Evolutionary conservation across 1,140 invertebrate species (phyloP).

Genomic region (Apolygus lucorum): DNA sequence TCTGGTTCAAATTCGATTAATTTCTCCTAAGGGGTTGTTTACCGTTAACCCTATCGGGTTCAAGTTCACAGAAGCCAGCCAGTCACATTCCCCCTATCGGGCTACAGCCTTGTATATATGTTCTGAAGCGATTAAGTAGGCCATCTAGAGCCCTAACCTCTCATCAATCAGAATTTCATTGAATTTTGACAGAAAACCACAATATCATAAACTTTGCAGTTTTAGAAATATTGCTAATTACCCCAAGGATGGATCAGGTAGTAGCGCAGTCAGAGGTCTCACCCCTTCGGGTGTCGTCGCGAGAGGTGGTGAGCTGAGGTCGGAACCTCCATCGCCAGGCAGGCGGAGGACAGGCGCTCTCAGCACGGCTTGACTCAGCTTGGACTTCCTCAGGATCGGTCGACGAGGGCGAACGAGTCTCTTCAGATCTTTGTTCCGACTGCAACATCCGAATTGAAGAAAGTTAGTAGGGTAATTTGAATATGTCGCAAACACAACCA

Average conservation of each 20-base stretch:
- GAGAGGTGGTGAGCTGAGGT: background rate
- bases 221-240: too few species aligned
- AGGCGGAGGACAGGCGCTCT: constrained; percentile 27
- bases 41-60: too few species aligned
- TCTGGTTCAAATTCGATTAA: too few species aligned
- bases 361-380: constrained; percentile 19
- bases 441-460: too few species aligned
- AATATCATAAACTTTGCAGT: too few species aligned
- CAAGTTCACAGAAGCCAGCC: too few species aligned
- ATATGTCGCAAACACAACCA: too few species aligned
- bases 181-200: too few species aligned
- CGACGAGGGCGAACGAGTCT: constrained; percentile 19
- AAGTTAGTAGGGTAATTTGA: too few species aligned
- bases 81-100: background rate
- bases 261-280: background rate
- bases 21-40: too few species aligned
- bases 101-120: background rate
- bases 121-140: background rate
- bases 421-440: background rate
- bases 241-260: background rate
- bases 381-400: constrained; percentile 23
- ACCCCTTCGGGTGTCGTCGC: background rate
- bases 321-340: background rate
- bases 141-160: background rate
- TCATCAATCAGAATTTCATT: too few species aligned